Evolutionary conservation across 2,113 vertebrate species (phyloP).

Genomic region (Equus quagga): DNA sequence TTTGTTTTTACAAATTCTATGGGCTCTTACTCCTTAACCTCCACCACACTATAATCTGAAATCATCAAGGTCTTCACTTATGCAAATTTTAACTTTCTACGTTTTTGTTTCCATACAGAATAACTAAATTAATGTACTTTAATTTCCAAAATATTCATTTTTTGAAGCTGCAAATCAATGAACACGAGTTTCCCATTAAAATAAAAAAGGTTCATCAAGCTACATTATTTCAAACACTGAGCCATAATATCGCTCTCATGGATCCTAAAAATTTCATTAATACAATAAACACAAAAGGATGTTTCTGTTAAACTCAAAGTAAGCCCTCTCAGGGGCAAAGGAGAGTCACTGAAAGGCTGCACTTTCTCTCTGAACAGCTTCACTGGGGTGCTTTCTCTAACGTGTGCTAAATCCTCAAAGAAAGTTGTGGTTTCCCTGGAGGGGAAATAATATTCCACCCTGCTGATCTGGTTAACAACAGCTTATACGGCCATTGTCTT

Average conservation of each 20-base stretch:
- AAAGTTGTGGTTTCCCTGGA: slow-evolving; percentile 38
- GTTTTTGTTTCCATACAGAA: slow-evolving; percentile 80
- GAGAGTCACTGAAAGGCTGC: neutral
- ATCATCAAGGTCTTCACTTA: slow-evolving; percentile 78
- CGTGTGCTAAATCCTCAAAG: slow-evolving; percentile 22
- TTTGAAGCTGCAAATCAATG: slow-evolving; percentile 72
- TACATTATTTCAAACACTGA: slow-evolving; percentile 60
- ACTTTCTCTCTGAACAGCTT: slow-evolving; percentile 1
- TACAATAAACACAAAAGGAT: slow-evolving; percentile 72
- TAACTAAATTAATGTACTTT: slow-evolving; percentile 76
- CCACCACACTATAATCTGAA: slow-evolving; percentile 77
- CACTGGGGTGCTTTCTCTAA: neutral
- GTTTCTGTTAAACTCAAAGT: slow-evolving; percentile 24
- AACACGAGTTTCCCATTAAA: slow-evolving; percentile 75
- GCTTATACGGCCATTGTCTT: slow-evolving; percentile 22
- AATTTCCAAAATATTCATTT: slow-evolving; percentile 66
- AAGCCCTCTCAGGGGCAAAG: neutral
- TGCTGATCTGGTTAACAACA: slow-evolving; percentile 53
- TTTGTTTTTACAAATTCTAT: slow-evolving; percentile 77
- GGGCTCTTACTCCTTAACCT: slow-evolving; percentile 66
- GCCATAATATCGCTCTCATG: slow-evolving; percentile 31
- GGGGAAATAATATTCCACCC: slow-evolving; percentile 52
- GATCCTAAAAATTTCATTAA: slow-evolving; percentile 69
- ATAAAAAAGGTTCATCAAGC: slow-evolving; percentile 76
- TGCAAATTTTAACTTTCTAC: slow-evolving; percentile 69